These are phyloP conservation scores for Microcebus murinus DNA, from an alignment of 2,113 vertebrate genomes.

Conservation along the genomic window DNA sequence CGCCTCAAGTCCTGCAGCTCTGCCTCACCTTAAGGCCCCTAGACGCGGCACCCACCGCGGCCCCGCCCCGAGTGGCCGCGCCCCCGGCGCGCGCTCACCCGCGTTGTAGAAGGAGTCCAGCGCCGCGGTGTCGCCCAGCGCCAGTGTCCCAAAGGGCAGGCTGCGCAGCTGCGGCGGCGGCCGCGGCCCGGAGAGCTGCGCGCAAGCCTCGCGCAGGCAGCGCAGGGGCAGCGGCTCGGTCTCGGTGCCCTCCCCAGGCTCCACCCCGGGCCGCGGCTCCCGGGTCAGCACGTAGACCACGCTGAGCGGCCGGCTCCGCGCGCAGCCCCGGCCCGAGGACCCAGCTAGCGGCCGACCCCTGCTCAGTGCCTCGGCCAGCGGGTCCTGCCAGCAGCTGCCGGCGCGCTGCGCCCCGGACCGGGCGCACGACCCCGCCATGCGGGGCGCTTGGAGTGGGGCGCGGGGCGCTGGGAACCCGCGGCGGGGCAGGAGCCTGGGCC, in stretches of 20 bases:
- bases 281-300: slow-evolving; percentile 87
- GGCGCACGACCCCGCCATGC: slow-evolving; percentile 60
- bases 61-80: not conserved
- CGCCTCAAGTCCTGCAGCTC: not conserved
- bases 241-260: slow-evolving; percentile 15
- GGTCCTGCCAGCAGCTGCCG: slow-evolving; percentile 93
- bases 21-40: not conserved
- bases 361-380: slow-evolving; percentile 85
- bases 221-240: slow-evolving; percentile 85
- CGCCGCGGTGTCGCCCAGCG: slow-evolving; percentile 85
- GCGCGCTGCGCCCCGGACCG: slow-evolving; percentile 67
- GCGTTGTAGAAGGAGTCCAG: slow-evolving; percentile 93
- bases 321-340: slow-evolving; percentile 57
- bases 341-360: slow-evolving; percentile 67
- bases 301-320: slow-evolving; percentile 81
- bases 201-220: slow-evolving; percentile 90
- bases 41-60: rapidly evolving
- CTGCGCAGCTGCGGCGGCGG: slow-evolving; percentile 76
- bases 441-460: slow-evolving; percentile 14
- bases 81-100: slow-evolving; percentile 85
- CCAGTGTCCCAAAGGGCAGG: slow-evolving; percentile 87
- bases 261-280: slow-evolving; percentile 69
- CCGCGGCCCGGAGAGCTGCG: slow-evolving; percentile 80
- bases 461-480: slow-evolving; percentile 61
- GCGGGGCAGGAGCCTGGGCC: not conserved